Evolutionary conservation across 2,888 invertebrate genomes (phyloP), one percentile per base, ranked within the genome.

Genomic region (Drepanosiphum platanoidis): DNA sequence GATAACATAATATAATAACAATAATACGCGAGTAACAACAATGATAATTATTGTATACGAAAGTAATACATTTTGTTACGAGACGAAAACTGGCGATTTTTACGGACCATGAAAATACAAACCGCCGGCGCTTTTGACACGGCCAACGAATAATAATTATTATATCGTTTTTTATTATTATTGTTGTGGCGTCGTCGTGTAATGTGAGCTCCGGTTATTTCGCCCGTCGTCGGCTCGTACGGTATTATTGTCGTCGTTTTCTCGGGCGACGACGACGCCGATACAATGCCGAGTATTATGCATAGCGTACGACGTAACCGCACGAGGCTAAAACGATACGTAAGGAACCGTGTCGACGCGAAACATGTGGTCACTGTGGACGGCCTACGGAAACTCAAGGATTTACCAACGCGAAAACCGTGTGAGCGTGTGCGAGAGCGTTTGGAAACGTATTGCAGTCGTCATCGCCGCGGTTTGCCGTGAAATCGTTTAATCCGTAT

Each of bases 361-460:
- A n/a, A n/a, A n/a, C 9, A 39, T n/a, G 22, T 11, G 22, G 18
- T n/a, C 3, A 39, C 39, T 13, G 18, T 18, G 4, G 11, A 27
- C 15, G n/a, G 27, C 9, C n/a, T n/a, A n/a, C 18, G 27, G 34
- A 52, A 70, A 68, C 70, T 68, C 80, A 80, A 70, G 80, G 80
- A 52, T 52, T 34, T 39, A 61, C 18, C 22, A 64, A 58, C 42
- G 15, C 64, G 30, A 61, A 3, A 3, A 13, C 46, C 3, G 15
- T 66, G 30, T 30, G 39, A 18, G 7, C 61, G 15, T 27, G 11
- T 32, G 15, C 30, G 58, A 3, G 58, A 36, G n/a, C 75, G 75
- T 27, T 58, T 36, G 18, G 32, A 75, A 58, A 75, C 58, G 27
- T 15, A 75, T 75, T 46, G 18, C 15, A 5, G 15, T 42, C 1